Base-by-base conservation (phyloP, 2,888 invertebrate species). In the Abscondita cerata region DNA sequence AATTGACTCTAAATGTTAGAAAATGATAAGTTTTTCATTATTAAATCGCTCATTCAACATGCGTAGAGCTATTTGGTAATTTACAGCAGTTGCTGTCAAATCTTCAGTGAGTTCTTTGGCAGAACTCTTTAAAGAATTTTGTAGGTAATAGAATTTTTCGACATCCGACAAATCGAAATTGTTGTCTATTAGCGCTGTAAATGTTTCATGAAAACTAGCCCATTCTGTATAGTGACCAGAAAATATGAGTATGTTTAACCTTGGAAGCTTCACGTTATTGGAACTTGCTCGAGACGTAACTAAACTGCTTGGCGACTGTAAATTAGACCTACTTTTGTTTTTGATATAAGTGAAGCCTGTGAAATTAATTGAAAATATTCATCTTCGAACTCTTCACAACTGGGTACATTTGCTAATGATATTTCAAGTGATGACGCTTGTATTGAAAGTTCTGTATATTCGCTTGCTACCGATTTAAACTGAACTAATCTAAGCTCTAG, bases 131-230 rank as follows among this genome's bases (percentile, higher is more conserved):
- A 13, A 40, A 3, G 40, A 40, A 15, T 40, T 40, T 13, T 40
- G 40, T 13, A 40, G 15, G 6, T 25, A 25, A 6, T 25, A 25
- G 25, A 25, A 25, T 25, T 25, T 40, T 36, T 36, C 36, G 2
- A 36, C 36, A 11, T 36, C 11, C 4, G 40, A 40, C 4, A 15
- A 15, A 40, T 6, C 15, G n/a, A 5, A 13, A 15, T 40, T 40
- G 13, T 40, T 40, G 15, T 40, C 40, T 3, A 40, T 13, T 40
- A 40, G 8, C 13, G 40, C 40, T 12, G 13, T 40, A 40, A 40
- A 40, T 40, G 40, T 40, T 40, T 40, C 13, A 13, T 40, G 40
- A 40, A 40, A 40, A 40, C 40, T 40, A 15, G 40, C n/a, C 40
- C 40, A 40, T 15, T 40, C 13, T 11, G 40, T 40, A 40, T 40